Base-by-base conservation (phyloP, 2,888 invertebrate genomes). In the Ephialtes manifestator region DNA sequence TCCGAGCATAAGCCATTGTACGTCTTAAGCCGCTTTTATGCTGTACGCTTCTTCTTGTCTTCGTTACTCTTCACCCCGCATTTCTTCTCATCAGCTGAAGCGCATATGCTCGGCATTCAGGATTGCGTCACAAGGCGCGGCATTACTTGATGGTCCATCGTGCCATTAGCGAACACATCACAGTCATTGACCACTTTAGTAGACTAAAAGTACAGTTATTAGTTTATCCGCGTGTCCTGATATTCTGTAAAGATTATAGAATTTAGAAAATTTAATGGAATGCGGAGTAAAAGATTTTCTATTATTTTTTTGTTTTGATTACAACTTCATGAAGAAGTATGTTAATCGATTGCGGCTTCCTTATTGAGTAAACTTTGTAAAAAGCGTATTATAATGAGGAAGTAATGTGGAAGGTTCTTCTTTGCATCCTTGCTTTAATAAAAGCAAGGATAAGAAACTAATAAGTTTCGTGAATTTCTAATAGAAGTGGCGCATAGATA, bases 41-140 rank as follows among this genome's bases (percentile, higher is more conserved):
- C 43, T 28, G 20, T 24, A 31, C 53, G 58, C n/a, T 46, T 43
- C 35, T 35, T 70, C 70, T 43, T 24, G 35, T 39, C 35, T 60
- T 74, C 58, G 46, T 74, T 74, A 11, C 18, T 74, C 72, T 74
- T 58, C 51, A 39, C 51, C 20, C 43, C 58, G 15, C 46, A 58
- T 74, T 46, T 43, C 60, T 58, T 58, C 72, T 24, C 72, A 18
- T 28, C 63, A 18, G 28, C 31, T 28, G 51, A 71, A 31, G 51
- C 70, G 15, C 70, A 53, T 71, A 58, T 18, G 35, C 35, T 18
- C 55, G 15, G 28, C 58, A 74, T 74, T 39, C 58, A 43, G 43
- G 43, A 74, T 74, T 60, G 46, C 72, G 46, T 74, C 72, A 74
- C 60, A 28, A 60, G 72, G 60, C 72, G 58, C 60, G 58, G 55